phyloP scores from a whole-genome alignment of 92 coral and sea anemone genomes.

The Nematostella vectensis region DNA sequence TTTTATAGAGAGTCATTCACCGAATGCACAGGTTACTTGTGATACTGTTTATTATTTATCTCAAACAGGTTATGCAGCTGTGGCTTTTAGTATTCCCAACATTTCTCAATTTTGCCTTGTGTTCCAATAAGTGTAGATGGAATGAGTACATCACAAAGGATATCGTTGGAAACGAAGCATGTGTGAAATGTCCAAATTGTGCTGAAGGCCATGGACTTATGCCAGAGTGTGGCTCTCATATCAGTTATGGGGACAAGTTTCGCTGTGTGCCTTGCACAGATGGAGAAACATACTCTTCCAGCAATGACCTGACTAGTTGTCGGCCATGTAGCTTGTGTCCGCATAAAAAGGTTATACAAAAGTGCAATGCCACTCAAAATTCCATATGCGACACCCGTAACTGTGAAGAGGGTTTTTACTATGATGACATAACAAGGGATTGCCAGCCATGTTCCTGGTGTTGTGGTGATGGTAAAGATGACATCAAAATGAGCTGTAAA shows the following conservation, averaged over 20 bases:
- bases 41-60: too few relatives aligned
- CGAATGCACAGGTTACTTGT: too few relatives aligned
- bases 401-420: constrained; percentile 40
- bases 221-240: constrained; percentile 40
- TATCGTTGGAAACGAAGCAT: constrained; percentile 15
- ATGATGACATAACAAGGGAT: constrained; percentile 24
- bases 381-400: constrained; percentile 30
- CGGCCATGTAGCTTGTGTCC: constrained; percentile 46
- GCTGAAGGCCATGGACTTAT: constrained; percentile 29
- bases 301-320: constrained; percentile 19
- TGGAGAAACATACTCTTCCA: constrained; percentile 40
- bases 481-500: constrained; percentile 17
- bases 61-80: too few relatives aligned
- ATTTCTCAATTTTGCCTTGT: too few relatives aligned
- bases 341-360: constrained; percentile 18
- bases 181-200: constrained; percentile 30
- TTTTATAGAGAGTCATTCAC: too few relatives aligned
- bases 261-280: constrained; percentile 32
- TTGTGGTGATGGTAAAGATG: constrained; percentile 23
- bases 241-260: constrained; percentile 8
- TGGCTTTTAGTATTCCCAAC: too few relatives aligned
- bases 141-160: constrained; percentile 20
- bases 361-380: constrained; percentile 37
- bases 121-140: constrained; percentile 14
- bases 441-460: constrained; percentile 63